A percentile compares a stretch with the other conserved stretches of the same genome.
Evolutionary conservation across 1,140 invertebrate species (phyloP).

Genomic region (Formica exsecta): DNA sequence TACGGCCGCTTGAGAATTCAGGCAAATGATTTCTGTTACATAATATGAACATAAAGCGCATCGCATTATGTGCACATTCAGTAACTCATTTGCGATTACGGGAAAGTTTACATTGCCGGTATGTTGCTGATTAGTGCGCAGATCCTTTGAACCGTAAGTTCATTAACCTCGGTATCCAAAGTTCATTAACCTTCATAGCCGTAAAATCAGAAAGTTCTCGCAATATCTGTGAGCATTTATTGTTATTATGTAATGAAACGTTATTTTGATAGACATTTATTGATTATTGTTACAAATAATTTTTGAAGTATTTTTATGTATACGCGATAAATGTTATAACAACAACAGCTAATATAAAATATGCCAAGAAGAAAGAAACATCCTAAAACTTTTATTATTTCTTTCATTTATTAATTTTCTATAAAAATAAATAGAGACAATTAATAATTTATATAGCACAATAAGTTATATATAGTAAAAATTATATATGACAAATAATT

Average conservation of each 20-base stretch:
- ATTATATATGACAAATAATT: not conserved
- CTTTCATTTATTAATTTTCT: not conserved
- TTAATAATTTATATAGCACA: not conserved
- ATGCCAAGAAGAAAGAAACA: not conserved
- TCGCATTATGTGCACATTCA: constrained; percentile 16
- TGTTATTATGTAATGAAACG: not conserved
- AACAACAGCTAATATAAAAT: not conserved
- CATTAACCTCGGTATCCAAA: constrained; percentile 20
- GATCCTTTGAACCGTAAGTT: constrained; percentile 40
- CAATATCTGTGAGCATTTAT: not conserved
- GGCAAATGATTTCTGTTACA: constrained; percentile 45
- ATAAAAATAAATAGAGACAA: not conserved
- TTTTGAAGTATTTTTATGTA: not conserved
- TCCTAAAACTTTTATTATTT: not conserved
- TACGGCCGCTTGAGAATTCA: not conserved
- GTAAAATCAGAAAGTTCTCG: not conserved
- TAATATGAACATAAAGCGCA: constrained; percentile 35
- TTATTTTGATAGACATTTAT: not conserved
- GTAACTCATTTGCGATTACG: constrained; percentile 64
- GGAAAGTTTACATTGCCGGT: constrained; percentile 57
- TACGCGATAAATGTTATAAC: not conserved
- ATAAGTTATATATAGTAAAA: not conserved
- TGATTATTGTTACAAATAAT: not conserved
- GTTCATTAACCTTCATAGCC: constrained; percentile 49
- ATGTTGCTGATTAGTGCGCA: constrained; percentile 23